These are phyloP conservation scores for Xestia rhomboidea DNA, from an alignment of 2,888 invertebrate species.

Conservation along the genomic window DNA sequence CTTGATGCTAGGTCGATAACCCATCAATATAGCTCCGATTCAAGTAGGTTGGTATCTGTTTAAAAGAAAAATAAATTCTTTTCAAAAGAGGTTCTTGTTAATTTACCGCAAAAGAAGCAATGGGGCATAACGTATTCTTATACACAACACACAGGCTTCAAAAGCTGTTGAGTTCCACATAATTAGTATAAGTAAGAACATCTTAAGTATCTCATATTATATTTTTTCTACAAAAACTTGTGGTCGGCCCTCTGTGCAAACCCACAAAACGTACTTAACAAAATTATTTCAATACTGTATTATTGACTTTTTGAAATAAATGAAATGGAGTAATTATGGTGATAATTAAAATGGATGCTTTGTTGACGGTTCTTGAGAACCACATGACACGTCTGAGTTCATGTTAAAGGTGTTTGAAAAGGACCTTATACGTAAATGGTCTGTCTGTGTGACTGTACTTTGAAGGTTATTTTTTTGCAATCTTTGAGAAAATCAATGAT, in stretches of 20 bases:
- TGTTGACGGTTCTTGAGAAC: slow-evolving; percentile 44
- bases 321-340: slow-evolving; percentile 54
- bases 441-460: slow-evolving; percentile 1
- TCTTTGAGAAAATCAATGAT: neutral
- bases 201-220: slow-evolving; percentile 51
- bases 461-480: neutral
- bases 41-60: neutral
- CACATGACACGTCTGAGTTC: slow-evolving; percentile 55
- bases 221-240: slow-evolving; percentile 54
- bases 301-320: slow-evolving; percentile 67
- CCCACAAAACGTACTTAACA: slow-evolving; percentile 55
- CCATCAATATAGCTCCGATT: too few relatives aligned
- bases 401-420: slow-evolving; percentile 17
- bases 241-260: slow-evolving; percentile 61
- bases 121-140: slow-evolving; percentile 32
- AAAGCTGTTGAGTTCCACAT: slow-evolving; percentile 55
- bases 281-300: slow-evolving; percentile 63
- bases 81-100: neutral
- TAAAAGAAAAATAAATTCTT: slow-evolving; percentile 12
- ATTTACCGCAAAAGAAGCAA: slow-evolving; percentile 36
- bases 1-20: slow-evolving; percentile 10
- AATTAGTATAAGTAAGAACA: slow-evolving; percentile 60
- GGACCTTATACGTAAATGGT: too few relatives aligned
- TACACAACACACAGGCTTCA: slow-evolving; percentile 4
- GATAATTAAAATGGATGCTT: slow-evolving; percentile 56